Evolutionary conservation across 1,140 invertebrate genomes (phyloP), one percentile per base, ranked within the genome.

Genomic region (Ditylenchus dipsaci): DNA sequence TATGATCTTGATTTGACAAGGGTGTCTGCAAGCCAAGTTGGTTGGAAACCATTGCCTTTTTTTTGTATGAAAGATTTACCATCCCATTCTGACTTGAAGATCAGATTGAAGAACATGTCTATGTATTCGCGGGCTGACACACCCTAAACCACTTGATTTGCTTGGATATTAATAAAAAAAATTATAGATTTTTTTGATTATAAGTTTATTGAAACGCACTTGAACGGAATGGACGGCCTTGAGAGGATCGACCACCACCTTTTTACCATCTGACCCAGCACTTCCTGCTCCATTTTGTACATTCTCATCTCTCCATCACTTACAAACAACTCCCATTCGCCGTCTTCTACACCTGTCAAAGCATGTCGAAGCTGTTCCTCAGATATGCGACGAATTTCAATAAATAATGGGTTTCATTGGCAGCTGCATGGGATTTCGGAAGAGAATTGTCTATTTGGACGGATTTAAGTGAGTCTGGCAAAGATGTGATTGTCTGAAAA

Each of bases 281-380:
- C 89, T 69, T 89, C 92, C 81, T 94, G 89, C 65, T 87, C 86
- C 26, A 86, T 63, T 84, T 98, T 90, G 83, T 96, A 99, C 90
- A 99, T 95, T 84, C 91, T 89, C 90, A 99, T 97, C 83, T 97
- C 93, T 0, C 95, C 95, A 82, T 99, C 95, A 83, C 97, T 92
- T 1, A 93, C 93, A 83, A 99, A 97, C 79, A 97, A 86, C 85
- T 95, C 91, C 96, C 96, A 99, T 26, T 89, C 89, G 65, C 23
- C 38, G 72, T 90, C 89, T 9, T 91, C 91, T 30, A 95, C 90
- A 63, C 89, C 90, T 70, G 90, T 85, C 71, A 78, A 26, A 0
- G 74, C 74, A 57, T 76, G 53, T 8, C 57, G 17, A 29, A 76
- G 49, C 56, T 76, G 74, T 26, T 76, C 72, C 17, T 30, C 75